Percentiles rank a stretch among this genome's conserved stretches.
Evolutionary conservation across 1,140 invertebrate species (phyloP).

Genomic region (Heliothis virescens): DNA sequence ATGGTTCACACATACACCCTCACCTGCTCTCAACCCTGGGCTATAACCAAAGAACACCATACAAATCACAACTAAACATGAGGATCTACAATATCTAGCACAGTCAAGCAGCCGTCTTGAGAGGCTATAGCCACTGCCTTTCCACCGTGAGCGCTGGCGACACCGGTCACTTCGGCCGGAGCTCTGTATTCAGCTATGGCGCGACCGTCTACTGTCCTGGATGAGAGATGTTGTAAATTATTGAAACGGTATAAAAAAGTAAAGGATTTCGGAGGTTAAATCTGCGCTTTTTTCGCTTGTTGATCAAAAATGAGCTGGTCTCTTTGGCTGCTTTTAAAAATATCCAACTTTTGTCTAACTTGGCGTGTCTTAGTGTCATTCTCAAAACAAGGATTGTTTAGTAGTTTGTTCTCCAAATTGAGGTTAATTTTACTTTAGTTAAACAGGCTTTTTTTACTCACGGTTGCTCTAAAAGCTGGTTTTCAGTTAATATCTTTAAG

Average conservation of each 20-base stretch:
- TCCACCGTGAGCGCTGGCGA: conserved; percentile 87
- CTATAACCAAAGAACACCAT: conserved; percentile 1
- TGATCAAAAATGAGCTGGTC: no score
- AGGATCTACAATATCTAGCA: conserved; percentile 96
- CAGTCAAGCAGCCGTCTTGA: conserved; percentile 97
- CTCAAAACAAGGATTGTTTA: not conserved
- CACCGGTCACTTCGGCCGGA: conserved; percentile 95
- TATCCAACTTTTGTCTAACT: no score
- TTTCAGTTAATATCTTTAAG: not conserved
- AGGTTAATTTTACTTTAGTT: no score
- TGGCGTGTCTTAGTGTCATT: no score
- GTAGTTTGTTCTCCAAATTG: no score
- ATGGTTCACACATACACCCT: no score
- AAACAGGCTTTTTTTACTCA: no score
- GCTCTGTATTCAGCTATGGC: conserved; percentile 97
- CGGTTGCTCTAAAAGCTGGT: no score
- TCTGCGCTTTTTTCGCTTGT: no score
- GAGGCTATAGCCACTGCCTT: conserved; percentile 95
- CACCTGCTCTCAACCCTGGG: not conserved
- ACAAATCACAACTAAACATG: conserved; percentile 62
- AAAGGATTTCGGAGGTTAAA: no score
- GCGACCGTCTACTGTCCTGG: conserved; percentile 93
- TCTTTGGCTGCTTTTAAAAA: no score
- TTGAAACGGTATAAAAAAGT: no score
- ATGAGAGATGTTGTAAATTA: conserved; percentile 29